phyloP scores from a whole-genome alignment of 2,888 invertebrate genomes.

The Osmoderma eremita region DNA sequence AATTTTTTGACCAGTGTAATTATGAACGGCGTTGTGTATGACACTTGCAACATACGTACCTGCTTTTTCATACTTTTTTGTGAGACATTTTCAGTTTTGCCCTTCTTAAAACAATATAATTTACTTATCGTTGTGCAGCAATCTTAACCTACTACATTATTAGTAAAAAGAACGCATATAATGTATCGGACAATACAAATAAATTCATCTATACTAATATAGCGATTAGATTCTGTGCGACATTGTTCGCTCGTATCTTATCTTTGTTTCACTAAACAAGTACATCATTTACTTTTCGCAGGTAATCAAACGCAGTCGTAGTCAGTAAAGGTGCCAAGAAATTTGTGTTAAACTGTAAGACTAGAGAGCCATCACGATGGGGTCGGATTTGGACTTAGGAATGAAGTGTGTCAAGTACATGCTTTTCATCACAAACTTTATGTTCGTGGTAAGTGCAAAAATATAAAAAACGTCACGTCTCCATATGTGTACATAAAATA shows the following conservation, averaged over 20 bases:
- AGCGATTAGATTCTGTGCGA: constrained; percentile 9
- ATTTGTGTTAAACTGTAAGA: background rate
- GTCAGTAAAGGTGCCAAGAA: constrained; percentile 9
- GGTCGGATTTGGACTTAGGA: constrained; percentile 66
- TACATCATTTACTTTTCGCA: constrained; percentile 33
- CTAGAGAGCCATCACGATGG: constrained; percentile 48
- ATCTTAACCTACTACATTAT: background rate
- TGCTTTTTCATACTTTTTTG: no score
- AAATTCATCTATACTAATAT: background rate
- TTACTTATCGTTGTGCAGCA: no score
- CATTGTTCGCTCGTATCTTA: constrained; percentile 33
- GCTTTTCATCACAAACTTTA: constrained; percentile 73
- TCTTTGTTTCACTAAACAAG: constrained; percentile 17
- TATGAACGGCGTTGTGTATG: no score
- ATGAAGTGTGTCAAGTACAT: constrained; percentile 75
- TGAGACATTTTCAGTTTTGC: no score
- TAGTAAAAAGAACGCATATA: background rate
- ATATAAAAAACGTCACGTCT: background rate
- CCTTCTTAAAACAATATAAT: no score
- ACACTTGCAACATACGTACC: no score
- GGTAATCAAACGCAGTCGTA: constrained; percentile 18
- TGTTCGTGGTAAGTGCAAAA: constrained; percentile 71
- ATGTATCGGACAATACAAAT: constrained; percentile 3
- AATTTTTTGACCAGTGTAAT: no score
- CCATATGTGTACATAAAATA: constrained; percentile 24